These are phyloP conservation scores for Aleiodes leptofemur DNA, from an alignment of 2,888 invertebrate genomes.

Conservation along the genomic window DNA sequence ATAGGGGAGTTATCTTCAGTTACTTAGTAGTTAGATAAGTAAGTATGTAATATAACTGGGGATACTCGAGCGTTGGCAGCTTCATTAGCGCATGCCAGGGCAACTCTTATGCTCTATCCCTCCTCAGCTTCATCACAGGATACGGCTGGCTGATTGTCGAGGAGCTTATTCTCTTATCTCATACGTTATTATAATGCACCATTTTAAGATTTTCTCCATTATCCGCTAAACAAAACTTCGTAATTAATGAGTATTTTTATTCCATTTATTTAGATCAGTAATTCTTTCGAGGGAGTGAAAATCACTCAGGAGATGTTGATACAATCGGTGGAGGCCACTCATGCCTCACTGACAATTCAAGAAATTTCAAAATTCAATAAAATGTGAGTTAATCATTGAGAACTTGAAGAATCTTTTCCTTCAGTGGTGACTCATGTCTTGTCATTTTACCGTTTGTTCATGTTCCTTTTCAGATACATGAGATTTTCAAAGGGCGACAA, in stretches of 20 bases:
- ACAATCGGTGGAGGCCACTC: slow-evolving; percentile 82
- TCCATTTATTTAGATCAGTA: slow-evolving; percentile 44
- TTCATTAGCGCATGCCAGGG: slow-evolving; percentile 72
- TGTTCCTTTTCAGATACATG: slow-evolving; percentile 76
- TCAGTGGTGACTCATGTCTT: not conserved
- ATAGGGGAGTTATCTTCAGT: slow-evolving; percentile 42
- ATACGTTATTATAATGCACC: slow-evolving; percentile 69
- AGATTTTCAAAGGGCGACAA: slow-evolving; percentile 79
- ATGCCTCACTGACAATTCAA: slow-evolving; percentile 84
- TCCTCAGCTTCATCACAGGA: slow-evolving; percentile 66
- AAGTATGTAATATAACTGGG: slow-evolving; percentile 68
- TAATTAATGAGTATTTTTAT: slow-evolving; percentile 12
- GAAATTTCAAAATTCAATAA: slow-evolving; percentile 85
- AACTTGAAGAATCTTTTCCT: not conserved
- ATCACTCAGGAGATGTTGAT: slow-evolving; percentile 81
- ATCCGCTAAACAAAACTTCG: slow-evolving; percentile 45
- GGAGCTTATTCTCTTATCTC: slow-evolving; percentile 70
- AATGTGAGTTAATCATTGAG: slow-evolving; percentile 80
- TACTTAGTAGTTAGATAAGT: slow-evolving; percentile 47
- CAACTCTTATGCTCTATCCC: slow-evolving; percentile 65
- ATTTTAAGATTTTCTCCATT: slow-evolving; percentile 44
- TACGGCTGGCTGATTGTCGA: slow-evolving; percentile 72
- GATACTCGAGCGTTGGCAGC: slow-evolving; percentile 66
- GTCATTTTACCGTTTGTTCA: not conserved
- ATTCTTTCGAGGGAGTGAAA: slow-evolving; percentile 55